Evolutionary conservation across 2,113 vertebrate genomes (phyloP), one percentile per base, ranked within the genome.

Genomic region (Macrotis lagotis): DNA sequence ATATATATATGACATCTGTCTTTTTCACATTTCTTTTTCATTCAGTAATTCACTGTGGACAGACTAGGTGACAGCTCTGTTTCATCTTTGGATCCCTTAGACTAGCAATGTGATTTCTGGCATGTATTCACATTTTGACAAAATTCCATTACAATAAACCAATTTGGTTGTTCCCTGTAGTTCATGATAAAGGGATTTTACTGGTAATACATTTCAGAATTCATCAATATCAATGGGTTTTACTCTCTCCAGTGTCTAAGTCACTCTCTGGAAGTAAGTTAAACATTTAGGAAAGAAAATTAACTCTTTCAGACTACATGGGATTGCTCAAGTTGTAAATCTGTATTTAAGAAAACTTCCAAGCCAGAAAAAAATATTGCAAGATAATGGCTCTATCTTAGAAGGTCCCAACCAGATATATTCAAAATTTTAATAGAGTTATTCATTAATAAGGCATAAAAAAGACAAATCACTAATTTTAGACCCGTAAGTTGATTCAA

Each of bases 101-200:
- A 96, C 47, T 51, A 26, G n/a, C 91, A 95, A 96, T 95, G 74
- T 92, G 96, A 97, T 97, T 96, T 97, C 96, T 96, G 95, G 88
- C 53, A 93, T 52, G 88, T 96, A 96, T 95, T 96, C 97, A 96
- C 95, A 94, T 96, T 96, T 97, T 96, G 90, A 96, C 93, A 96
- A 97, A 96, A 97, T 97, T 96, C 93, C 94, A 97, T 97, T 97
- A 97, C 90, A 95, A 96, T 95, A 96, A 97, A 97, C 93, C 96
- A 95, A 96, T 97, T 96, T 97, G 50, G 95, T 93, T 97, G 90
- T 94, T 97, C 97, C 96, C 95, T 48, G 51, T 97, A 96, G 96
- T 96, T 97, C 88, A 94, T 94, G 96, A 97, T 97, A 95, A 94
- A 96, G 95, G 0, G 19, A 96, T 94, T 89, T 96, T 95, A 93